These are phyloP conservation scores for Dysmachus trigonus DNA, from an alignment of 2,888 invertebrate genomes.

Conservation along the genomic window DNA sequence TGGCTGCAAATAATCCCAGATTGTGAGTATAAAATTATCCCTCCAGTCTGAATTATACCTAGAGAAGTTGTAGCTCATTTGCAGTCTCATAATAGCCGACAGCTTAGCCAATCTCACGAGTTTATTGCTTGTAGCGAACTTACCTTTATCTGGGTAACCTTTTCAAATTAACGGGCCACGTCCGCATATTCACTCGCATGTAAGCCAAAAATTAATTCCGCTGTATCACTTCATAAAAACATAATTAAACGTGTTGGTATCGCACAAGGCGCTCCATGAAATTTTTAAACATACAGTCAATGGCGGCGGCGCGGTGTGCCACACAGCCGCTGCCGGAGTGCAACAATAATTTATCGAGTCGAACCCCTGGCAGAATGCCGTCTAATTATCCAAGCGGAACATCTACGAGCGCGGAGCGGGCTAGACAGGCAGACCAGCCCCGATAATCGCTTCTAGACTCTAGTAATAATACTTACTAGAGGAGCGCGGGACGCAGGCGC, in stretches of 20 bases:
- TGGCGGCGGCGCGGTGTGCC: background rate
- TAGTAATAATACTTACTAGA: background rate
- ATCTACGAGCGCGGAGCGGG: slow-evolving; percentile 20
- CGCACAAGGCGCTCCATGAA: background rate
- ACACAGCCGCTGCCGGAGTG: background rate
- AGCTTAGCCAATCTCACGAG: background rate
- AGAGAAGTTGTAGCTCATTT: background rate
- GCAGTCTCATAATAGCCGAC: background rate
- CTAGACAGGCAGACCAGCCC: slow-evolving; percentile 1
- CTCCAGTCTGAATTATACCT: background rate
- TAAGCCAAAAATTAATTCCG: slow-evolving; percentile 14
- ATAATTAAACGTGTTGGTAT: slow-evolving; percentile 21
- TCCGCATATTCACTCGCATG: background rate
- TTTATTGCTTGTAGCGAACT: background rate
- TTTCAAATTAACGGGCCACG: slow-evolving; percentile 24
- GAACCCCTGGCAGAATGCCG: slow-evolving; percentile 24
- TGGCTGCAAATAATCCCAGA: background rate
- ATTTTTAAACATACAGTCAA: slow-evolving; percentile 30
- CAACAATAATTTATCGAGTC: slow-evolving; percentile 27
- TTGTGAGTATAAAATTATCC: background rate
- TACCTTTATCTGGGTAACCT: slow-evolving; percentile 18
- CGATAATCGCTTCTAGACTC: slow-evolving; percentile 5
- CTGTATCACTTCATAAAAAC: slow-evolving; percentile 32
- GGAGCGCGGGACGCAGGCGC: background rate
- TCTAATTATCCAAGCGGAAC: slow-evolving; percentile 45